Percentiles rank a stretch among this genome's conserved stretches.
phyloP scores from a whole-genome alignment of 2,888 invertebrate species.

The Eupeodes latifasciatus region DNA sequence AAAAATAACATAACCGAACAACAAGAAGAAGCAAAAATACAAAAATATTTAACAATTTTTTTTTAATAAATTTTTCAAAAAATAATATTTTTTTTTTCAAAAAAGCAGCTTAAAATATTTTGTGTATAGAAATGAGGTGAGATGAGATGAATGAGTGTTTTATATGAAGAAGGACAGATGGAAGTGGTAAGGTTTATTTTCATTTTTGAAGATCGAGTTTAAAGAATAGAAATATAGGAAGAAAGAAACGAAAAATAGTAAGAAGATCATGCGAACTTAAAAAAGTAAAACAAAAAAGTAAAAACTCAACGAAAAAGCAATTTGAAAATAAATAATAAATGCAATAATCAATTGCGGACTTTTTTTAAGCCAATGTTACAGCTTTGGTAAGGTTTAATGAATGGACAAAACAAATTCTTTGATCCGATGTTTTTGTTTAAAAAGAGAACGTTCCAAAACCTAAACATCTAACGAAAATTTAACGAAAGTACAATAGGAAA shows the following conservation, averaged over 20 bases:
- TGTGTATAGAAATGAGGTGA: slow-evolving; percentile 59
- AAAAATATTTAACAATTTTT: slow-evolving; percentile 35
- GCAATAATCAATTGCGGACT: no score
- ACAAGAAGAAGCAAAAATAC: slow-evolving; percentile 58
- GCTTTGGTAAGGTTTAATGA: no score
- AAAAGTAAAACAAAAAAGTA: background rate
- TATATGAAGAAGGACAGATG: slow-evolving; percentile 52
- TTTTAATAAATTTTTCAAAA: slow-evolving; percentile 12
- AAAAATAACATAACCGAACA: slow-evolving; percentile 69
- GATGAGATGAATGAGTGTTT: slow-evolving; percentile 52
- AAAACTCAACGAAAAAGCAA: slow-evolving; percentile 20
- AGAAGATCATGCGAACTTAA: slow-evolving; percentile 45
- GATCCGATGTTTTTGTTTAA: no score
- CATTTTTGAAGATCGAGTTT: slow-evolving; percentile 1
- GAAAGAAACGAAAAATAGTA: background rate
- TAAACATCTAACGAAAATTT: no score
- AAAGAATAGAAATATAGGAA: slow-evolving; percentile 41
- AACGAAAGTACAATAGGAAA: no score
- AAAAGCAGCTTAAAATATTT: slow-evolving; percentile 53
- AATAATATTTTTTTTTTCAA: slow-evolving; percentile 28
- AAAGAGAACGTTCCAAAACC: no score
- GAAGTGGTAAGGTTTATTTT: slow-evolving; percentile 32
- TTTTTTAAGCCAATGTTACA: no score
- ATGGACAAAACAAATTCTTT: no score
- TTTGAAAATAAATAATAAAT: background rate